Base-by-base conservation (phyloP, 2,797 vertebrate genomes). In the Nyctalus aviator region DNA sequence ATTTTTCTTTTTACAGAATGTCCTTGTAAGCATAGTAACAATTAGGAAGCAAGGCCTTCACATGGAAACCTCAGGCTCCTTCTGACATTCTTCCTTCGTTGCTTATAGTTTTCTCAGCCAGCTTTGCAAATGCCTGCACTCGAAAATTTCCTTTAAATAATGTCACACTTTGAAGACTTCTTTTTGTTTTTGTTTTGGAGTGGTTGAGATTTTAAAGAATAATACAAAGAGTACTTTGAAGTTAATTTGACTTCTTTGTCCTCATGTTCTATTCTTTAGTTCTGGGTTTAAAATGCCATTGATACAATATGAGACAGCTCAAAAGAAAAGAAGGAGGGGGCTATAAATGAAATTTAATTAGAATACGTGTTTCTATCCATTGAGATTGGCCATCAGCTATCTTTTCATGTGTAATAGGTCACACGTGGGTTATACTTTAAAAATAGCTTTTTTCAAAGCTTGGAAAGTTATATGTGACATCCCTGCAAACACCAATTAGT, bases 11-110 rank as follows among this genome's bases (percentile, higher is more conserved):
- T 97, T 97, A 96, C 95, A 79, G 89, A 94, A 96, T 35, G 98
- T 98, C 98, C 98, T 98, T 98, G 98, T 98, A 97, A 97, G 96
- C 95, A 97, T 98, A 98, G 98, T 98, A 98, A 97, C 97, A 98
- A 98, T 98, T 98, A 98, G 97, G 98, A 97, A 98, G 95, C 94
- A 89, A 97, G 98, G 96, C 97, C 98, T 98, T 98, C 97, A 97
- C 94, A 97, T 96, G 96, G 96, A 97, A 98, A 97, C 97, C 97
- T 98, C 93, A 95, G 95, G 82, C 97, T 96, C 1, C 0, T 87
- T 97, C 97, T 98, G 97, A 97, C 97, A 98, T 98, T 98, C 95
- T 92, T 98, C 92, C 96, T 94, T 94, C 66, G 79, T 98, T 97
- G 96, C 96, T 98, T 98, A 91, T 88, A 96, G 97, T 98, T 98